These are phyloP conservation scores for Himalopsyche phryganea DNA, from an alignment of 1,140 invertebrate genomes.

Conservation along the genomic window DNA sequence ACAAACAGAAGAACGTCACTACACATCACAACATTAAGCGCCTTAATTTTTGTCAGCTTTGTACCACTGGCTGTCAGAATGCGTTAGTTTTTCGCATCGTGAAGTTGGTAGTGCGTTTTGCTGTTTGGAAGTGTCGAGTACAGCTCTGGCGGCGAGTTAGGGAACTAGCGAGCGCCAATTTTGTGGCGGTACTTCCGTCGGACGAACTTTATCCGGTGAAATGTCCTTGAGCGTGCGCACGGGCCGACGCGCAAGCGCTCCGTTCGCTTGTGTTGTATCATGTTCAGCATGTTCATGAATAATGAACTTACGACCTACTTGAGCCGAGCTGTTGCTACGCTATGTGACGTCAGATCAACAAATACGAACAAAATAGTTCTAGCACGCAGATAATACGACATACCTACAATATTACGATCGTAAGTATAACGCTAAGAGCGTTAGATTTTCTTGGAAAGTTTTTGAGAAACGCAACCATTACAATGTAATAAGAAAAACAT, in stretches of 20 bases:
- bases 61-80: conserved; percentile 24
- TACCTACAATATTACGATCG: conserved; percentile 6
- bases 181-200: conserved; percentile 18
- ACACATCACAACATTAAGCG: conserved; percentile 20
- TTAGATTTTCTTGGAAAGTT: conserved; percentile 23
- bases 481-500: too few relatives aligned
- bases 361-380: conserved; percentile 5
- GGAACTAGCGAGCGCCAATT: conserved; percentile 6
- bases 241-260: conserved; percentile 4
- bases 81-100: conserved; percentile 12
- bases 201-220: conserved; percentile 21
- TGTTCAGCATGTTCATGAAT: conserved; percentile 6
- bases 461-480: background rate
- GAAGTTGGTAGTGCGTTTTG: conserved; percentile 7
- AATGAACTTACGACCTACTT: conserved; percentile 27
- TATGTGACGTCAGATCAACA: conserved; percentile 17
- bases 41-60: conserved; percentile 9
- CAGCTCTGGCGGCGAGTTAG: conserved; percentile 17
- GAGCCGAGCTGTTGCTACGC: conserved; percentile 23
- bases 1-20: conserved; percentile 19
- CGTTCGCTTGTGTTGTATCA: background rate
- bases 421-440: conserved; percentile 5
- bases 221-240: conserved; percentile 19
- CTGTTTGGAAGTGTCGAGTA: background rate
- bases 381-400: conserved; percentile 16